phyloP scores from a whole-genome alignment of 2,888 invertebrate species.

The Desoria tigrina region DNA sequence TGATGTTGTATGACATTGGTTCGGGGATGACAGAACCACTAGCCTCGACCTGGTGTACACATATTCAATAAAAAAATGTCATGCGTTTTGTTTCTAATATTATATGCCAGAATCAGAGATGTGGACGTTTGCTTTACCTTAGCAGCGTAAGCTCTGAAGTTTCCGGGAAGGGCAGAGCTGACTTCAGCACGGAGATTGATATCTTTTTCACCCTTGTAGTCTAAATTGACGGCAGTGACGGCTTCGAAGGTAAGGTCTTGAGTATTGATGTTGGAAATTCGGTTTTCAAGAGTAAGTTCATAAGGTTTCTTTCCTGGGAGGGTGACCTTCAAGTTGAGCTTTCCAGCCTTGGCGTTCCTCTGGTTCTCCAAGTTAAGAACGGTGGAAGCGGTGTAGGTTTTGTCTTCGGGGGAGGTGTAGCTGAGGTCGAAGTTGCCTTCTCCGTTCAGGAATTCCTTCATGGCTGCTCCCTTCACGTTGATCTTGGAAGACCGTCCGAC shows the following conservation, averaged over 20 bases:
- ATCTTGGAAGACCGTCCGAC: slow-evolving; percentile 60
- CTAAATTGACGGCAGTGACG: slow-evolving; percentile 40
- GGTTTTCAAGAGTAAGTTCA: slow-evolving; percentile 39
- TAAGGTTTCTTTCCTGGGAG: slow-evolving; percentile 42
- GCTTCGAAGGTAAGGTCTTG: slow-evolving; percentile 42
- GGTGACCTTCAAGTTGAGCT: slow-evolving; percentile 31
- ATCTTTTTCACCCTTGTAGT: slow-evolving; percentile 42
- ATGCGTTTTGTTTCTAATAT: too few species aligned
- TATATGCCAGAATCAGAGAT: too few species aligned
- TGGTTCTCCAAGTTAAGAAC: slow-evolving; percentile 38
- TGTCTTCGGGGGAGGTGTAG: slow-evolving; percentile 28
- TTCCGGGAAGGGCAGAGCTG: slow-evolving; percentile 41
- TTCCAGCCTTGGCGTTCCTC: slow-evolving; percentile 29
- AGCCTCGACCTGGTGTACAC: slow-evolving; percentile 37
- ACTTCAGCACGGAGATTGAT: slow-evolving; percentile 37
- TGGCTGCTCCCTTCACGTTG: slow-evolving; percentile 59
- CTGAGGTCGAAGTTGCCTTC: slow-evolving; percentile 43
- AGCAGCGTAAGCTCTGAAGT: slow-evolving; percentile 43
- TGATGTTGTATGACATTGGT: slow-evolving; percentile 37
- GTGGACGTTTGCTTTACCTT: slow-evolving; percentile 17
- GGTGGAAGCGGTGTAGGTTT: slow-evolving; percentile 30
- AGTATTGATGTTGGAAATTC: slow-evolving; percentile 39
- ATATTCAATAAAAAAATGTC: slow-evolving; percentile 7
- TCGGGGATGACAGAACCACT: slow-evolving; percentile 38
- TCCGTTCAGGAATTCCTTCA: slow-evolving; percentile 59